Base-by-base conservation (phyloP, 2,888 invertebrate genomes). In the Aplocera efformata region DNA sequence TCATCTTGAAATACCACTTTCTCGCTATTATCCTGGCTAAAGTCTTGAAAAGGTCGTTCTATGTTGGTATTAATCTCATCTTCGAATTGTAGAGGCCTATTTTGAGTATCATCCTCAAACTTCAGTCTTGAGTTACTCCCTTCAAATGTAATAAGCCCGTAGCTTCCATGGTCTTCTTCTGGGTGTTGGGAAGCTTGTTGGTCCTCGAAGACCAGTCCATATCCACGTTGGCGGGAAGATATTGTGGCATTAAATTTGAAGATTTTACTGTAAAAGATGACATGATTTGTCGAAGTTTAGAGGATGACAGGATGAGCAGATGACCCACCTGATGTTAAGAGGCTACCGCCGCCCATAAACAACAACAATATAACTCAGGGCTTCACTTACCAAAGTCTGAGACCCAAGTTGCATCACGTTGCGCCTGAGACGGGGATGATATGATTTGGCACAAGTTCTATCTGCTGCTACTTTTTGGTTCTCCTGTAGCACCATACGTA, bases 201-300 rank as follows among this genome's bases (percentile, higher is more conserved):
- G 6, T 48, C 50, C 17, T 58, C 54, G 26, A 56, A 60, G 6
- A 64, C 38, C 0, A 58, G 24, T 7, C 56, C 54, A 28, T 60
- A 50, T 0, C 47, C 56, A 5, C 52, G 39, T 38, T 63, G 53
- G 3, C 45, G 49, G 7, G 49, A 39, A n/a, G 48, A 32, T 32
- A 24, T 23, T 27, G 50, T 46, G 1, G 10, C 3, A 7, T 63
- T 62, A 0, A 50, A 7, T 6, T 53, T 48, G 41, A 63, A 60
- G 4, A 67, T 65, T 50, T 56, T 56, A 9, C 71, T 72, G 50
- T 21, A 66, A 67, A 29, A 9, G 9, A 20, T 6, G 31, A 6
- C 13, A 26, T 4, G 13, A n/a, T n/a, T n/a, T n/a, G n/a, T n/a
- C n/a, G n/a, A n/a, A n/a, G n/a, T n/a, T n/a, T n/a, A n/a, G n/a